Evolutionary conservation across 2,113 vertebrate species (phyloP).

Genomic region (Nerophis ophidion): DNA sequence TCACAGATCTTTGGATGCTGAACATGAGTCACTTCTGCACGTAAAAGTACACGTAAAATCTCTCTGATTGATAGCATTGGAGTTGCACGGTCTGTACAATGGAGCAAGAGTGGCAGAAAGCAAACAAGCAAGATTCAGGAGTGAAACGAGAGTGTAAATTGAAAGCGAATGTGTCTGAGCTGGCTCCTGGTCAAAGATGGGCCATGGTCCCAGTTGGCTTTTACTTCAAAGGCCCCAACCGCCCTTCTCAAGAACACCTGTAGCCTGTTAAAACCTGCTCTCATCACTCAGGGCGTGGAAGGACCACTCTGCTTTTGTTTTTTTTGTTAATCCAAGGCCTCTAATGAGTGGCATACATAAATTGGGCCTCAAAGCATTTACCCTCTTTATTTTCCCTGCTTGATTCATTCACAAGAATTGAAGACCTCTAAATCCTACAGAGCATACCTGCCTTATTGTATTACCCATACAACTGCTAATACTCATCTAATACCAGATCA

Average conservation of each 20-base stretch:
- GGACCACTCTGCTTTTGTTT: constrained; percentile 40
- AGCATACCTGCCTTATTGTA: too few relatives aligned
- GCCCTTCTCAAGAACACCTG: constrained; percentile 62
- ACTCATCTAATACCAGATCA: too few relatives aligned
- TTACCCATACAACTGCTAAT: too few relatives aligned
- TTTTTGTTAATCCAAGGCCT: constrained; percentile 33
- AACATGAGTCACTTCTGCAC: constrained; percentile 22
- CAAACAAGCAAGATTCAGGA: constrained; percentile 21
- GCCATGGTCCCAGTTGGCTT: constrained; percentile 63
- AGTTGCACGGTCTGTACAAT: not conserved
- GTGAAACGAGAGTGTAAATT: constrained; percentile 57
- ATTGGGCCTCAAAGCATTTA: not conserved
- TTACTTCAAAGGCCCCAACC: constrained; percentile 57
- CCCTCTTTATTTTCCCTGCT: not conserved
- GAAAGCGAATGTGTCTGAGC: constrained; percentile 66
- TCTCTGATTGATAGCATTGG: not conserved
- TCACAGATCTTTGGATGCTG: constrained; percentile 28
- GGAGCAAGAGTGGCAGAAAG: constrained; percentile 19
- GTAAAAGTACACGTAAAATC: constrained; percentile 5
- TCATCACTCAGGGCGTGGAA: constrained; percentile 65
- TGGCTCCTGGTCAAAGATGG: constrained; percentile 63
- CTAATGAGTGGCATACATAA: constrained; percentile 33
- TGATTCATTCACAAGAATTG: not conserved
- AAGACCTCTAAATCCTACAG: not conserved
- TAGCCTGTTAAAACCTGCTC: constrained; percentile 62